Base-by-base conservation (phyloP, 1,140 invertebrate species). In the Zeugodacus cucurbitae region DNA sequence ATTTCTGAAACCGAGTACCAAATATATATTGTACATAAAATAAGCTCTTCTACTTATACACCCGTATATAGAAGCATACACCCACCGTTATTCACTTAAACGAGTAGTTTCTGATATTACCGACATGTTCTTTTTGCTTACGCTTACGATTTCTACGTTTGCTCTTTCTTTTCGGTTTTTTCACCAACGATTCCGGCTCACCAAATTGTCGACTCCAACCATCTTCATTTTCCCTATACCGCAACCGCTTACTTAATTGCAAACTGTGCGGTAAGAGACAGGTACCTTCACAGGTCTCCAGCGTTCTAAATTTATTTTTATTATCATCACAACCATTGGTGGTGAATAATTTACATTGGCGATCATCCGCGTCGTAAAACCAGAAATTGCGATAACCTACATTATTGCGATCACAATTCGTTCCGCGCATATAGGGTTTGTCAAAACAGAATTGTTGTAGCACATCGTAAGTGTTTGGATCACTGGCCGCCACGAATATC, bases 241-340 rank as follows among this genome's bases (percentile, higher is more conserved):
- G 5, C 20, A 20, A 29, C 2, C 10, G 10, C 2, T 20, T 26
- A 11, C 37, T 34, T 14, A 89, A 90, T 62, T 74, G 44, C 11
- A 74, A 48, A 14, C 34, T 26, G 5, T 89, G 89, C 0, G 91
- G 91, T 29, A 88, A 64, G 0, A 90, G 87, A 22, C 91, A 92
- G 1, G 90, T 91, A 10, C 89, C 91, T 48, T 91, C 90, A 32
- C 92, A 93, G 7, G 90, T 89, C 87, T 90, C 89, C n/a, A 93
- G 32, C 0, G 91, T 89, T 20, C 89, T 89, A 32, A 93, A 93
- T 8, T 90, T 90, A 89, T 93, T 93, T 29, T 70, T 89, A 64
- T 93, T 93, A 34, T 90, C 88, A 88, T 93, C 92, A 59, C 92
- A 93, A 78, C 92, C 91, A 82, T 93, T 91, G 17, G 92, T 90